Evolutionary conservation across 2,797 vertebrate genomes (phyloP).

Genomic region (Aeoliscus strigatus): DNA sequence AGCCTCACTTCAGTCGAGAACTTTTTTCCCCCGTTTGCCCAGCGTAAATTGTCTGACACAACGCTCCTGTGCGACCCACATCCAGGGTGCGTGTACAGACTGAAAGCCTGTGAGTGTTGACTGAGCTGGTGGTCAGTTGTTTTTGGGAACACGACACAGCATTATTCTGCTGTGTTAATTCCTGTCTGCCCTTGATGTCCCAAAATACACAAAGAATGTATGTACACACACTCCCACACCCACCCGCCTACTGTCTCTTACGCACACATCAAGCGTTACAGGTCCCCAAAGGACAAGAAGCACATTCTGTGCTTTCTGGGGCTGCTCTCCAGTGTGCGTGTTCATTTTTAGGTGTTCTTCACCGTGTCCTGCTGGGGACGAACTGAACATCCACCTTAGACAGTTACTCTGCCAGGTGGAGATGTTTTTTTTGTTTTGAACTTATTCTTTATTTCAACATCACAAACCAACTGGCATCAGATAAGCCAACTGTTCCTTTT

Average conservation of each 20-base stretch:
- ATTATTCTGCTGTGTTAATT: constrained; percentile 62
- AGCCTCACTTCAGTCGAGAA: constrained; percentile 22
- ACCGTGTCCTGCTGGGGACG: constrained; percentile 58
- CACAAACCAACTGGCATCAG: too few relatives aligned
- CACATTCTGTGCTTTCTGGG: constrained; percentile 80
- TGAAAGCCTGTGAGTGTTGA: constrained; percentile 19
- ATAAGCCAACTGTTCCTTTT: too few relatives aligned
- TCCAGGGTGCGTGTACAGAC: too few relatives aligned
- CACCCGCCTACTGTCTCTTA: too few relatives aligned
- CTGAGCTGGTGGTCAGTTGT: constrained; percentile 25
- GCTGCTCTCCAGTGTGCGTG: constrained; percentile 81
- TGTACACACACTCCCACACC: constrained; percentile 29
- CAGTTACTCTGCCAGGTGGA: constrained; percentile 76
- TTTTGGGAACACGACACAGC: constrained; percentile 51
- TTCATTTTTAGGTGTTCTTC: constrained; percentile 83
- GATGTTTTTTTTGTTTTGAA: constrained; percentile 76
- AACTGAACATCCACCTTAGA: constrained; percentile 53
- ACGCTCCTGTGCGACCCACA: too few relatives aligned
- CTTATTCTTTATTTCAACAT: too few relatives aligned
- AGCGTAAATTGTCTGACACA: too few relatives aligned
- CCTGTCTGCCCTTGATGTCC: constrained; percentile 77
- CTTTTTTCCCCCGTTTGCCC: constrained; percentile 1
- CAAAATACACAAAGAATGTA: constrained; percentile 76
- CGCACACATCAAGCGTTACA: constrained; percentile 39
- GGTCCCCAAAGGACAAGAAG: constrained; percentile 69